These are phyloP conservation scores for Synanthedon myopaeformis DNA, from an alignment of 2,888 invertebrate species.

Conservation along the genomic window DNA sequence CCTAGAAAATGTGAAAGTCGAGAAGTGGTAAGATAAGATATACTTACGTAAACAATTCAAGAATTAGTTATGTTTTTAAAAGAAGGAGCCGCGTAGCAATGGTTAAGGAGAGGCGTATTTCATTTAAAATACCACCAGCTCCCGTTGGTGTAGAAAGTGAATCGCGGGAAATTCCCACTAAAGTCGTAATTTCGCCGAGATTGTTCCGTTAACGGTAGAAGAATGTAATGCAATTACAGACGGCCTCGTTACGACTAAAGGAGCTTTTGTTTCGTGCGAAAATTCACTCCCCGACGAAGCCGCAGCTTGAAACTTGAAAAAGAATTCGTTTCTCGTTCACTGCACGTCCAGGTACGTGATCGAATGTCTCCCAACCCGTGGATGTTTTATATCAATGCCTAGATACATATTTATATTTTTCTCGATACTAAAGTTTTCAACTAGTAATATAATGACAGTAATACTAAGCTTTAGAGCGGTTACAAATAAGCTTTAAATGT, in stretches of 20 bases:
- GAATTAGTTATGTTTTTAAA: too few relatives aligned
- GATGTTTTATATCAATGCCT: too few relatives aligned
- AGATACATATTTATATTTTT: too few relatives aligned
- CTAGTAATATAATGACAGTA: too few relatives aligned
- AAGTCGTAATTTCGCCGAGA: conserved; percentile 48
- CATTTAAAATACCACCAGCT: not conserved
- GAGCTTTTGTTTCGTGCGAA: conserved; percentile 15
- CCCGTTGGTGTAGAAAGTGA: conserved; percentile 8
- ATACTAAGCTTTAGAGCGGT: too few relatives aligned
- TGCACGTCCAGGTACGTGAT: not conserved
- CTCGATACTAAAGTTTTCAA: too few relatives aligned
- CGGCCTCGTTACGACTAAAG: conserved; percentile 32
- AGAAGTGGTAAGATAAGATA: too few relatives aligned
- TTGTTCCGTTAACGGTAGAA: conserved; percentile 48
- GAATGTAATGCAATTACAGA: conserved; percentile 45
- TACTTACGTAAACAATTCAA: too few relatives aligned
- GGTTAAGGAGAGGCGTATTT: not conserved
- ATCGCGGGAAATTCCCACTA: conserved; percentile 28
- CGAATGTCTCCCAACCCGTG: not conserved
- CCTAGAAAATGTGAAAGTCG: too few relatives aligned
- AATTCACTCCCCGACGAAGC: conserved; percentile 17
- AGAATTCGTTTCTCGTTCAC: not conserved
- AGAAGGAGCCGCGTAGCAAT: not conserved
- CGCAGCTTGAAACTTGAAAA: not conserved
- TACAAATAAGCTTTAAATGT: too few relatives aligned